A percentile compares a stretch with the other conserved stretches of the same genome.
These are phyloP conservation scores for Distichodus sexfasciatus DNA, from an alignment of 2,797 vertebrate genomes.

Conservation along the genomic window DNA sequence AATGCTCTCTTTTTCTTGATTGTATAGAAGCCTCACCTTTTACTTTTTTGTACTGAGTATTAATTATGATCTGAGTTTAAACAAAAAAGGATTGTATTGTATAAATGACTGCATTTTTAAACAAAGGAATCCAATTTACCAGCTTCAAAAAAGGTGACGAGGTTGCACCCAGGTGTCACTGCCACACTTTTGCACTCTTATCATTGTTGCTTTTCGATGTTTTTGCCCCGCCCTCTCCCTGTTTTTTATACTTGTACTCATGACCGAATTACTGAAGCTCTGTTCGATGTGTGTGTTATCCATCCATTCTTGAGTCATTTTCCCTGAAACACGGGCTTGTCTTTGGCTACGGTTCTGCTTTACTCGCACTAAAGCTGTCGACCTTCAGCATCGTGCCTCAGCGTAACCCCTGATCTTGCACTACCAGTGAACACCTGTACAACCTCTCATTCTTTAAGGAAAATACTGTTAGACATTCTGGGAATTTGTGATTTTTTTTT, in stretches of 20 bases:
- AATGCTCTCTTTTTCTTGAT: constrained; percentile 83
- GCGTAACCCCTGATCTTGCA: constrained; percentile 83
- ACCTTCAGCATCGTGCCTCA: constrained; percentile 77
- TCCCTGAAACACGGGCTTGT: background rate
- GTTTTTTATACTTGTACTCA: constrained; percentile 40
- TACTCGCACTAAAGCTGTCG: background rate
- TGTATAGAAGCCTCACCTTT: constrained; percentile 91
- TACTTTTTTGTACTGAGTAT: constrained; percentile 95
- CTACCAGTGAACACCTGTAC: constrained; percentile 89
- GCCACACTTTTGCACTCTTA: constrained; percentile 89
- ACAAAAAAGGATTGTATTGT: constrained; percentile 92
- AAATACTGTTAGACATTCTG: constrained; percentile 86
- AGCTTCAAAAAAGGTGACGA: constrained; percentile 84
- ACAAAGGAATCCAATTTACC: constrained; percentile 82
- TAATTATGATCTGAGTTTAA: constrained; percentile 85
- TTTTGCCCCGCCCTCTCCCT: constrained; percentile 56
- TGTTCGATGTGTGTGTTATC: constrained; percentile 59
- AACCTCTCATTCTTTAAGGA: constrained; percentile 87
- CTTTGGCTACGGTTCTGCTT: background rate
- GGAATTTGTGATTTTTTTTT: constrained; percentile 80
- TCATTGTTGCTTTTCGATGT: constrained; percentile 42
- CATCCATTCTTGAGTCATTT: background rate
- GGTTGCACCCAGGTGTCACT: constrained; percentile 89
- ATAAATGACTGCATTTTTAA: constrained; percentile 94
- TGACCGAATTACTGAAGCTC: constrained; percentile 57